Conservation (phyloP, 2,888 invertebrate species). For the Branchipolynoe longqiensis region DNA sequence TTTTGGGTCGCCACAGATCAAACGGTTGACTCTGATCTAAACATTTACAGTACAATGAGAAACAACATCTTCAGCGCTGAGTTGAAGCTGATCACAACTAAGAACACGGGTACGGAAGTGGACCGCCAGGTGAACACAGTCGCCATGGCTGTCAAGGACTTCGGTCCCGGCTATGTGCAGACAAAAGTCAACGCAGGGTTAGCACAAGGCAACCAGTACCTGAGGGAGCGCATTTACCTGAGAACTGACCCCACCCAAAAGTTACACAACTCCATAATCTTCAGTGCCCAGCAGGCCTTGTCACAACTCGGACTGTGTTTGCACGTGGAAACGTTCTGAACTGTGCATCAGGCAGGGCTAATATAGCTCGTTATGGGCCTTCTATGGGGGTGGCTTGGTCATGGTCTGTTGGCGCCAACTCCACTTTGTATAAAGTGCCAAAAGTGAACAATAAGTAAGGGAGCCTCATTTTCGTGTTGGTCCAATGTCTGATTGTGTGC, state of each 20-base stretch:
- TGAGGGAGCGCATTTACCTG: slow-evolving; percentile 7
- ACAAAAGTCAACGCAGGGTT: not conserved
- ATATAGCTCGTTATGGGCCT: too few species aligned
- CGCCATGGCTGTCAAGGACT: slow-evolving; percentile 16
- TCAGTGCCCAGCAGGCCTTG: not conserved
- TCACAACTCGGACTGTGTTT: not conserved
- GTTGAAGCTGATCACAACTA: not conserved
- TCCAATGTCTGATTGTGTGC: too few species aligned
- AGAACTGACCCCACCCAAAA: not conserved
- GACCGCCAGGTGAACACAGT: not conserved
- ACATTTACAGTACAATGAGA: not conserved
- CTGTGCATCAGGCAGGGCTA: too few species aligned
- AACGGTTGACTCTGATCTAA: not conserved
- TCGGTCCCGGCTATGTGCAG: slow-evolving; percentile 21
- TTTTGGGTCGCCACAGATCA: slow-evolving; percentile 27
- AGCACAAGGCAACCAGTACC: not conserved
- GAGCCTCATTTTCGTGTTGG: too few species aligned
- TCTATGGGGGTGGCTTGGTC: too few species aligned
- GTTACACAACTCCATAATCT: not conserved
- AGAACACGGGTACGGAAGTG: not conserved
- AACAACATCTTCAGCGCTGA: slow-evolving; percentile 17
- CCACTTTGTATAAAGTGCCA: too few species aligned
- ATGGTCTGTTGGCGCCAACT: too few species aligned
- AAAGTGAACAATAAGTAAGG: too few species aligned
- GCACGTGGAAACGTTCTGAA: not conserved